phyloP scores from a whole-genome alignment of 2,113 vertebrate genomes.

The Campylorhamphus procurvoides region DNA sequence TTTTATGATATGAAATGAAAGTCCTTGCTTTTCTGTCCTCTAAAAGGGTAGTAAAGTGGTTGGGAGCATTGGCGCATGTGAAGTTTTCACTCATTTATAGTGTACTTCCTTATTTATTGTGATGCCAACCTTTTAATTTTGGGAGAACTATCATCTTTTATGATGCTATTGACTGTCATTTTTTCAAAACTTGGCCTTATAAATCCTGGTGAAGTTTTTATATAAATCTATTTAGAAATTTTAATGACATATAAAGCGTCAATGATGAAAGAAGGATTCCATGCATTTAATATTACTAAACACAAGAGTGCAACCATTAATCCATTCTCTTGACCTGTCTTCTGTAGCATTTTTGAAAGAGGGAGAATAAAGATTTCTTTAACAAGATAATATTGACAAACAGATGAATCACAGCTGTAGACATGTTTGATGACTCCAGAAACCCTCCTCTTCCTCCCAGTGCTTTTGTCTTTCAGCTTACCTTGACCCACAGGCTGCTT shows the following conservation, averaged over 20 bases:
- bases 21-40: not conserved
- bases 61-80: not conserved
- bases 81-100: not conserved
- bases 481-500: not conserved
- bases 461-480: not conserved
- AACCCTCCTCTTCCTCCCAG: not conserved
- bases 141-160: constrained; percentile 7
- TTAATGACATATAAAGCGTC: constrained; percentile 13
- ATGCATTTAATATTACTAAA: not conserved
- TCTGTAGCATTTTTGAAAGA: not conserved
- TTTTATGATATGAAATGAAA: not conserved
- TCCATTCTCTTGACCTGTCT: constrained; percentile 8
- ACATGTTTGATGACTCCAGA: not conserved
- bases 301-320: constrained; percentile 41
- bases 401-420: not conserved
- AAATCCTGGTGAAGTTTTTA: constrained; percentile 48
- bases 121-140: constrained; percentile 38
- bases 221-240: constrained; percentile 43
- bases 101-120: constrained; percentile 39
- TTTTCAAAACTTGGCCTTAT: not conserved
- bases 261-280: not conserved
- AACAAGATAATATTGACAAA: not conserved
- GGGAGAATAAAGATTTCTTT: constrained; percentile 9
- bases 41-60: not conserved
- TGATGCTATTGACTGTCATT: not conserved